Base-by-base conservation (phyloP, 2,113 vertebrate genomes). In the Toxostoma redivivum region DNA sequence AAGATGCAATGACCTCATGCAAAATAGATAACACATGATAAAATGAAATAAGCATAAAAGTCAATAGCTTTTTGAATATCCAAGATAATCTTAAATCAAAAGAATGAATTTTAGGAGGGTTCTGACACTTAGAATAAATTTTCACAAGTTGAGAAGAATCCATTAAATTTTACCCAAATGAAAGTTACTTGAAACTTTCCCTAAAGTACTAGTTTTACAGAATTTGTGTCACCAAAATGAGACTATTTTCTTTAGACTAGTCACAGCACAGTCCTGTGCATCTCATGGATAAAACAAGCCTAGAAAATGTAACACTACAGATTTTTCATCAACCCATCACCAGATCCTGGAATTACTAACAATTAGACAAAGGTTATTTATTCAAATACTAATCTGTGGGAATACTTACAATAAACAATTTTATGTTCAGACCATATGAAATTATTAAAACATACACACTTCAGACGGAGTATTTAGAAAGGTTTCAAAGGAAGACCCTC, bases 401-500 rank as follows among this genome's bases (percentile, higher is more conserved):
- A 80, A 53, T 50, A 57, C 4, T 54, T 70, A 19, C 20, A 86
- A 44, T 7, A 20, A 92, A 57, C 7, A 57, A 38, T 62, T 85
- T 85, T 54, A 61, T 60, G 33, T 70, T 54, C n/a, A 76, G 45
- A 57, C 23, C 4, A 27, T 3, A 25, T 6, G 42, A 60, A 85
- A 53, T 62, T 20, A 82, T 44, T 30, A 31, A 61, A 79, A 7
- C 2, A 28, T 11, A 61, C 6, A 45, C 9, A 44, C 51, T 89
- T 48, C 38, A 44, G 44, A 72, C 62, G 21, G 8, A 74, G 15
- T 2, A 14, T n/a, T 17, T 13, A 53, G 37, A 8, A 70, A 47
- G 14, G 17, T 90, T 56, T 62, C 58, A 85, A 45, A 61, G 48
- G 40, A 84, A 94, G 53, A 67, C 3, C 4, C 97, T 98, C 97